These are phyloP conservation scores for Botia almorhae DNA, from an alignment of 2,797 vertebrate genomes.

Conservation along the genomic window DNA sequence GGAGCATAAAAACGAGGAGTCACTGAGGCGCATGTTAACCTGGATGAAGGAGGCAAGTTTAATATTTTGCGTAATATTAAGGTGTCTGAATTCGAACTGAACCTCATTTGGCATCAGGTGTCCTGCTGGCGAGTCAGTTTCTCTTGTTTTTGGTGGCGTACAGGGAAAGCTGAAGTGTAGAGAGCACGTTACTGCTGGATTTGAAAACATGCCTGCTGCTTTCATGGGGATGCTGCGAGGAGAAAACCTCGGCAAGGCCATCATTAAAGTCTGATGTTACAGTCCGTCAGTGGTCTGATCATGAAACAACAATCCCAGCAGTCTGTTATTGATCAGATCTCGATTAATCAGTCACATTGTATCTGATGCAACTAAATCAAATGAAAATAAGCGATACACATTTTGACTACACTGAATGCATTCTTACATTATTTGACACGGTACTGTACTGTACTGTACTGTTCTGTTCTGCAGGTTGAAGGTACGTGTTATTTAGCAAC, in stretches of 20 bases:
- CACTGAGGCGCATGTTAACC: constrained; percentile 71
- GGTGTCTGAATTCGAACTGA: background rate
- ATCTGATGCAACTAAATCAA: too few relatives aligned
- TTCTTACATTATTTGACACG: too few relatives aligned
- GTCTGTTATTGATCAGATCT: background rate
- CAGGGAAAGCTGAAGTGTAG: constrained; percentile 85
- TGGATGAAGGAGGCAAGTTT: constrained; percentile 68
- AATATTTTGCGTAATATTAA: background rate
- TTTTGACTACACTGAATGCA: too few relatives aligned
- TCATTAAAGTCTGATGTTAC: constrained; percentile 78
- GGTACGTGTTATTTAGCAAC: too few relatives aligned
- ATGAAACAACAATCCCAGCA: background rate
- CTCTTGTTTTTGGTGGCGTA: background rate
- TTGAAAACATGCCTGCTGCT: constrained; percentile 90
- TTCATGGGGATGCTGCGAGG: constrained; percentile 89
- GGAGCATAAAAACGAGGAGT: constrained; percentile 70
- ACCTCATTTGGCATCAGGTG: background rate
- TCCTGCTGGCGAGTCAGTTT: background rate
- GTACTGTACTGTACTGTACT: too few relatives aligned
- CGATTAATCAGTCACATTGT: too few relatives aligned
- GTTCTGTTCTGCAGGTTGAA: too few relatives aligned
- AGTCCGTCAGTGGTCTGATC: background rate
- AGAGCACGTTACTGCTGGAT: constrained; percentile 85
- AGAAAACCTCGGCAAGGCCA: constrained; percentile 86
- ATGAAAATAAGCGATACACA: too few relatives aligned